Evolutionary conservation across 2,888 invertebrate genomes (phyloP).

Genomic region (Pristionchus entomophagus): DNA sequence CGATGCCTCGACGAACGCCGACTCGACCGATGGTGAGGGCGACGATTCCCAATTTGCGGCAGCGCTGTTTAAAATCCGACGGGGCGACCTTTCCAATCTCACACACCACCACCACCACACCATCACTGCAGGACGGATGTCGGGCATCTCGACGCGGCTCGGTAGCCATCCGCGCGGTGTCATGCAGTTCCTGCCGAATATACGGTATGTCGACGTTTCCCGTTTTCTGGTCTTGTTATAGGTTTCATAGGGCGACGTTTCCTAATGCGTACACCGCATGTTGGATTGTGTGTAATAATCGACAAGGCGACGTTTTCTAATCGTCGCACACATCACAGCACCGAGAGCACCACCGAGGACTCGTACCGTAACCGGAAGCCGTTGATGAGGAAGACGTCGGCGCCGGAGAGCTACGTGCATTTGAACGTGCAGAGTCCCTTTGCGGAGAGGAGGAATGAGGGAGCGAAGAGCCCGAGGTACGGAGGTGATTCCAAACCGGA

Average conservation of each 20-base stretch:
- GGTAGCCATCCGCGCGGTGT: conserved; percentile 72
- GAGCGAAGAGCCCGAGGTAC: conserved; percentile 17
- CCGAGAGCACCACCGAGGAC: conserved; percentile 43
- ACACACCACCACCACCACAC: background rate
- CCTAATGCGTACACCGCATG: background rate
- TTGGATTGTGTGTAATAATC: background rate
- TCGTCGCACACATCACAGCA: background rate
- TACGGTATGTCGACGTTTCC: conserved; percentile 55
- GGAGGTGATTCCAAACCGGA: too few relatives aligned
- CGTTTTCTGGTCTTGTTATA: background rate
- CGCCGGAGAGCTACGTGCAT: conserved; percentile 51
- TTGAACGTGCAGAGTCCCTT: conserved; percentile 53
- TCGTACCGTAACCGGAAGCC: conserved; percentile 48
- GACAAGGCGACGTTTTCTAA: background rate
- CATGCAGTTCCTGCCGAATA: conserved; percentile 73
- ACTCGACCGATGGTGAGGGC: conserved; percentile 40
- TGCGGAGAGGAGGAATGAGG: conserved; percentile 29
- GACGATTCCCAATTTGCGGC: background rate
- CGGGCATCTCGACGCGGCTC: conserved; percentile 66
- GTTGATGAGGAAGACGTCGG: conserved; percentile 49
- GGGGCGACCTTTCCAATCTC: background rate
- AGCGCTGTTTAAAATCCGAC: background rate
- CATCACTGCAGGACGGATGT: conserved; percentile 51
- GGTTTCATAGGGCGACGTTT: background rate
- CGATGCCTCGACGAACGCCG: conserved; percentile 42